Evolutionary conservation across 2,888 invertebrate species (phyloP).

Genomic region (Pterobdella sp.): DNA sequence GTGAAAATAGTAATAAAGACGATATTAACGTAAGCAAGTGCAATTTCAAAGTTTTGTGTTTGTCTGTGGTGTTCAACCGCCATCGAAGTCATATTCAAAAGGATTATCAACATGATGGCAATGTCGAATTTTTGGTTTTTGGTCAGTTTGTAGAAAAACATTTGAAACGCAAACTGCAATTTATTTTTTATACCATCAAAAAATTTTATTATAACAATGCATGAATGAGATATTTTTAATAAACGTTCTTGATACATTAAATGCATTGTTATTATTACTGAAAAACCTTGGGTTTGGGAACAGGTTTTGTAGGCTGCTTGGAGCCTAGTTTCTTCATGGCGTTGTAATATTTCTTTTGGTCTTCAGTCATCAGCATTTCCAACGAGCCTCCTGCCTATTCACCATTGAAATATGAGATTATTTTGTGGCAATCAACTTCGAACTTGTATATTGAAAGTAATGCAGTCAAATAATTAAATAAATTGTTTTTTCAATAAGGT

Average conservation of each 20-base stretch:
- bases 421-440: too few relatives aligned
- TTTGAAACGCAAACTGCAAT: constrained; percentile 84
- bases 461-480: too few relatives aligned
- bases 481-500: constrained; percentile 1
- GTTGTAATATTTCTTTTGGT: constrained; percentile 98
- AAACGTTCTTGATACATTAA: too few relatives aligned
- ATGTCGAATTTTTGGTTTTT: constrained; percentile 98
- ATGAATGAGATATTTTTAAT: too few relatives aligned
- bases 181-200: background rate
- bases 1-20: constrained; percentile 98
- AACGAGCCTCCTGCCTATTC: constrained; percentile 79
- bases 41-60: constrained; percentile 55
- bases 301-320: constrained; percentile 94
- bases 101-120: constrained; percentile 97
- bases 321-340: constrained; percentile 99
- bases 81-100: constrained; percentile 96
- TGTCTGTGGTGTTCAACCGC: constrained; percentile 93
- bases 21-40: constrained; percentile 86
- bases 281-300: constrained; percentile 91
- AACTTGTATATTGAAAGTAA: too few relatives aligned
- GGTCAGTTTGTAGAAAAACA: constrained; percentile 90
- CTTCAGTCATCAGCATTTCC: constrained; percentile 99
- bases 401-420: too few relatives aligned
- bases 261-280: too few relatives aligned
- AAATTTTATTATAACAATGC: background rate